Evolutionary conservation across 1,140 invertebrate genomes (phyloP), one percentile per base, ranked within the genome.

Genomic region (Geopemphigus sp.): DNA sequence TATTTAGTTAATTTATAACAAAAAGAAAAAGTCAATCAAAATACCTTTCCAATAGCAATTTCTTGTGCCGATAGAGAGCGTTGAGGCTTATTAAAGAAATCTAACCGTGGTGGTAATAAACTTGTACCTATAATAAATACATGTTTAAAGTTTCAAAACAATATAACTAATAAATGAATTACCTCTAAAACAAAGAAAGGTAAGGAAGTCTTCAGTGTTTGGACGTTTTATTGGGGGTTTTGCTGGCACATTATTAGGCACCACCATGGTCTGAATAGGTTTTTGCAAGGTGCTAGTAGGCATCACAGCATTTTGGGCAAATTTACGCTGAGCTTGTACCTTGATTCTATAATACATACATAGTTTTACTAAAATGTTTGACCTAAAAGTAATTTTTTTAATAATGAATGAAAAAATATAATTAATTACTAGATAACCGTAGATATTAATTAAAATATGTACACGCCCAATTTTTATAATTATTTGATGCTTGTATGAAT

Each of bases 151-250:
- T 66, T 39, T 66, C 68, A 45, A 70, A 54, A 56, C 81, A 74
- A 54, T n/a, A 80, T 32, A 53, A 56, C 74, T 66, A 68, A 83
- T 66, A 68, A 83, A 80, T 81, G 1, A 83, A 80, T 81, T 86
- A 91, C 94, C 93, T 88, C 94, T 88, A 83, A 94, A 92, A 85
- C 94, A 96, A 6, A 96, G 87, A 85, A 95, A 96, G 81, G 93
- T 95, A 29, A 96, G 84, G 84, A 96, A 96, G 85, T 96, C 94
- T 88, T 96, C 94, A 6, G 94, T 94, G 83, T 94, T 95, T 47
- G 94, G 93, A 17, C 73, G 29, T 47, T 61, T 78, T 22, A 61
- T 61, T 59, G 73, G 73, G 17, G 73, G 73, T 50, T 78, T 78
- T 24, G 53, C 24, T 50, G 47, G 47, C n/a, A 47, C 32, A 61